Evolutionary conservation across 2,888 invertebrate genomes (phyloP), one percentile per base, ranked within the genome.

Genomic region (Chelonus formosanus): DNA sequence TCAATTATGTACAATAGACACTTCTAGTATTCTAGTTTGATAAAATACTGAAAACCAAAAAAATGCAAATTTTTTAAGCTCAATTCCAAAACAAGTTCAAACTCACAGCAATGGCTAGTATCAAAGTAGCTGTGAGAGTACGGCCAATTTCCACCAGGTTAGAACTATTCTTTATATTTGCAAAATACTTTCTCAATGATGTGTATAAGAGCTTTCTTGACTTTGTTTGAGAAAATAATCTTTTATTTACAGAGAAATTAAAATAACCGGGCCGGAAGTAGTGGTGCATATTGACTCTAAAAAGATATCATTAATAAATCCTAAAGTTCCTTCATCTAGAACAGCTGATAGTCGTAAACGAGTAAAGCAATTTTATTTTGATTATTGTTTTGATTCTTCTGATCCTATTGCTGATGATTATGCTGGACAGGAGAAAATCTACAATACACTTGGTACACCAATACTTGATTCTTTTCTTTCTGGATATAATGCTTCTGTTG

Each of bases 291-390:
- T 78, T 3, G 77, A 76, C 5, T 65, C 67, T 5, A 76, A 73
- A 34, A 78, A 71, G 53, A 72, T 80, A 20, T 78, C 75, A 0
- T 44, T 80, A 67, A 80, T 81, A 44, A 80, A 80, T 71, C 70
- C 80, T 31, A 80, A 90, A 88, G 90, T 90, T 43, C 88, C 87
- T 65, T 84, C 87, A 67, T 88, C 89, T 78, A 89, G 90, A 78
- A 89, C 90, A 0, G 90, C 90, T 4, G 90, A 90, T 79, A 90
- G 90, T 76, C 86, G 91, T 4, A 88, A 89, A 77, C 86, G 90
- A 48, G 86, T 87, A 32, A 86, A 89, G 36, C 85, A 87, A 70
- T 91, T 90, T 79, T 85, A 86, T 71, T 90, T 90, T 67, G 90
- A 91, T 79, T 89, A 87, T 75, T 89, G 90, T 35, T 90, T 90